Evolutionary conservation across 1,140 invertebrate species (phyloP), one percentile per base, ranked within the genome.

Genomic region (Oryzaephilus surinamensis): DNA sequence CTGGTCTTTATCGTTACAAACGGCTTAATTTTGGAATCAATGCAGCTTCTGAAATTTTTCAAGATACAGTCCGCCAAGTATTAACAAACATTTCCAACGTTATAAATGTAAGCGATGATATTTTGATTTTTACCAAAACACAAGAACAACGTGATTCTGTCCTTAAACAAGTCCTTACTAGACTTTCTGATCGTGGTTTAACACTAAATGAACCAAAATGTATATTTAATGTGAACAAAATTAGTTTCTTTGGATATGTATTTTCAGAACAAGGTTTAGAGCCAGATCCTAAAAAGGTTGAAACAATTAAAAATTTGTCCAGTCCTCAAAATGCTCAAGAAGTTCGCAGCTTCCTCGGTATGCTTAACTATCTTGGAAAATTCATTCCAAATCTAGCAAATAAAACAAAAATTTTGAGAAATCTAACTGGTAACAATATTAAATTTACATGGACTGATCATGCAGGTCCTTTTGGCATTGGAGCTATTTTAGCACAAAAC

Each of bases 301-400:
- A 54, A 3, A 57, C 61, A 4, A 65, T 69, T 15, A 15, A 38
- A 2, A 44, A 62, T 0, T 56, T 62, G 2, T 48, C 54, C 10
- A 33, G 12, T 32, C 59, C 64, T 2, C 23, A 14, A 19, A 52
- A 63, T 33, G 27, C 54, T 11, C 43, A 39, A 8, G 41, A 63
- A 43, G 16, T 67, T 4, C 45, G 53, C 29, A 35, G 50, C 4
- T 63, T 60, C 32, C 15, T 63, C 6, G 64, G 61, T 1, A 40
- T 63, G 19, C 27, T 66, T 1, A 63, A 62, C 24, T 63, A 53
- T 44, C 62, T 64, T 33, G 49, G 41, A 7, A 51, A 43, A 41
- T 65, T 61, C 40, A 29, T 65, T 7, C 48, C 42, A 6, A 46
- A 39, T 16, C 21, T 50, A n/a, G 40, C 59, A 18, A 40, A 48